Evolutionary conservation across 2,797 vertebrate genomes (phyloP).

Genomic region (Pygocentrus nattereri): DNA sequence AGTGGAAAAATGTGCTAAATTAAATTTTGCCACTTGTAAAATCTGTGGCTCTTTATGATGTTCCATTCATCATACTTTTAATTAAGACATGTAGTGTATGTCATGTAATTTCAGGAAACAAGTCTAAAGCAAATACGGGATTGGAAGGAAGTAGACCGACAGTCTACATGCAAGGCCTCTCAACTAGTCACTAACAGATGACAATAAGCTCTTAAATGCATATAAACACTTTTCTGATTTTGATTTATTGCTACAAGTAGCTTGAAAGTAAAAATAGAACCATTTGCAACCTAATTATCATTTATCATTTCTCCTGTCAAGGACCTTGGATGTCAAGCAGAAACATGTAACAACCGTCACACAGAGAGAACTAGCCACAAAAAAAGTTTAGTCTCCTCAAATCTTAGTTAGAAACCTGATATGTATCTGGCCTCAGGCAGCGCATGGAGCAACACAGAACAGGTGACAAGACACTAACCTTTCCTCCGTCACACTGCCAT

Average conservation of each 20-base stretch:
- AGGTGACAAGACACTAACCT: conserved; percentile 76
- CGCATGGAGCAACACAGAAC: conserved; percentile 62
- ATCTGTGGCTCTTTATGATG: not conserved
- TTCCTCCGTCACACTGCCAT: conserved; percentile 64
- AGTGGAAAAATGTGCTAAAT: conserved; percentile 1
- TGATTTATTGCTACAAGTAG: conserved; percentile 70
- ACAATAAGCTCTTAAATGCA: conserved; percentile 76
- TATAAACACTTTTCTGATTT: conserved; percentile 69
- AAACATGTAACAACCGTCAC: conserved; percentile 69
- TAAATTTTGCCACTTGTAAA: not conserved
- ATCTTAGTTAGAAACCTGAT: conserved; percentile 73
- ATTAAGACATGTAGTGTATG: conserved; percentile 3
- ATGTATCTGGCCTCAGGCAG: conserved; percentile 70
- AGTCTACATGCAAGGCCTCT: conserved; percentile 64
- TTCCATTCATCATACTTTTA: conserved; percentile 3
- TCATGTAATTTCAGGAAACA: not conserved
- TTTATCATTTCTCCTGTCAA: conserved; percentile 71
- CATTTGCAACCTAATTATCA: conserved; percentile 74
- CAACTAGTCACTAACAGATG: conserved; percentile 63
- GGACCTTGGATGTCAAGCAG: conserved; percentile 63
- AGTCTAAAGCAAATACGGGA: conserved; percentile 34
- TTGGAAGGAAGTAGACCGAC: conserved; percentile 64
- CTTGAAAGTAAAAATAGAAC: conserved; percentile 70
- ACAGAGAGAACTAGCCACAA: conserved; percentile 46
- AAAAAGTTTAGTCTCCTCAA: not conserved